These are phyloP conservation scores for Psittacula echo DNA, from an alignment of 2,797 vertebrate genomes.

Conservation along the genomic window DNA sequence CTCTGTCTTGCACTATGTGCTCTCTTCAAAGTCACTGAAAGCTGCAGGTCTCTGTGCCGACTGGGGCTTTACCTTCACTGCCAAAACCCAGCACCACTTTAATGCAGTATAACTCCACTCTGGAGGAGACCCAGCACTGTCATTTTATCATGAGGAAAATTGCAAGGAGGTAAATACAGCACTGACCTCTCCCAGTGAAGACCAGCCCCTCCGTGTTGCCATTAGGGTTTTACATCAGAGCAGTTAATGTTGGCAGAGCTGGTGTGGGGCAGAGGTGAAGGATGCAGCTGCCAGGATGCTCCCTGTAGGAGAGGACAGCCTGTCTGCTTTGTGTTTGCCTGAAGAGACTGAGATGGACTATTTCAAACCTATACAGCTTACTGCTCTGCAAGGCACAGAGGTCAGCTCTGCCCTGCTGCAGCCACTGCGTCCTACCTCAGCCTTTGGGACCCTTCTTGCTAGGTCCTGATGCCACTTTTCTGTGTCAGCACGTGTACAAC, in stretches of 20 bases:
- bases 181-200: not conserved
- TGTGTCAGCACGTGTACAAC: not conserved
- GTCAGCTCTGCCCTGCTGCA: not conserved
- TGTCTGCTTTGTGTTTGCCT: not conserved
- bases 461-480: not conserved
- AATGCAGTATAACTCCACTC: not conserved
- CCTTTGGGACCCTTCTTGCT: not conserved
- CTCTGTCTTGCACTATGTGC: not conserved
- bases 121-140: not conserved
- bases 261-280: not conserved
- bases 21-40: not conserved
- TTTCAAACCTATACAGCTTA: not conserved
- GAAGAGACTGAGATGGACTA: fast-evolving
- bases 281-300: not conserved
- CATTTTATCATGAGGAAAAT: not conserved
- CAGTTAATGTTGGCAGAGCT: not conserved
- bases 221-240: not conserved
- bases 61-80: not conserved
- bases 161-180: not conserved
- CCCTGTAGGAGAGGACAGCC: not conserved
- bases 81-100: not conserved
- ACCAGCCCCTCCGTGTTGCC: not conserved
- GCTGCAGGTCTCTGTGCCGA: not conserved
- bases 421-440: not conserved
- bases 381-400: not conserved